Conservation (phyloP, 2,113 vertebrate species). For the Stictonetta naevosa region DNA sequence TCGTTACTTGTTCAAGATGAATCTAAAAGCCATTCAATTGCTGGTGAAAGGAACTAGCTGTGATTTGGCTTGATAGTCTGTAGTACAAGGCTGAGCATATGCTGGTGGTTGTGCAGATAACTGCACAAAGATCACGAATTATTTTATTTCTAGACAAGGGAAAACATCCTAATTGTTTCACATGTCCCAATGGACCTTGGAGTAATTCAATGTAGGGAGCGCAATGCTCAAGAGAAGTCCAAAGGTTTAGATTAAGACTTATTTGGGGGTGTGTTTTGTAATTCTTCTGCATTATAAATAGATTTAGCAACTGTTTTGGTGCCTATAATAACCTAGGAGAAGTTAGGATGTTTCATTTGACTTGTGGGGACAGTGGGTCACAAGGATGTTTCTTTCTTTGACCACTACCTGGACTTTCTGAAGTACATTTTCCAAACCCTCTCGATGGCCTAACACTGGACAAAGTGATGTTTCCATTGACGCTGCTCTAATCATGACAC, state of each 20-base stretch:
- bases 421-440: background rate
- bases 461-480: background rate
- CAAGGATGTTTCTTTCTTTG: background rate
- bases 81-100: background rate
- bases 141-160: background rate
- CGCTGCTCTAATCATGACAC: background rate
- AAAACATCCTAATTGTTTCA: background rate
- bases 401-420: background rate
- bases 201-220: background rate
- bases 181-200: background rate
- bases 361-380: background rate
- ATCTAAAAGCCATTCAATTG: constrained; percentile 61
- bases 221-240: background rate
- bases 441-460: background rate
- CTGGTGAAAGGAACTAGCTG: constrained; percentile 55
- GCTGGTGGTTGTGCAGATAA: constrained; percentile 25
- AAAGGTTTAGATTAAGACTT: background rate
- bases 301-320: background rate
- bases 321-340: background rate
- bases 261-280: background rate
- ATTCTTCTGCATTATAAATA: background rate
- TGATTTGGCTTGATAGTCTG: constrained; percentile 61
- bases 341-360: background rate
- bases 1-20: constrained; percentile 20
- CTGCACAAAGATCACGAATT: background rate